phyloP scores from a whole-genome alignment of 2,888 invertebrate species.

The Drosophila emarginata region DNA sequence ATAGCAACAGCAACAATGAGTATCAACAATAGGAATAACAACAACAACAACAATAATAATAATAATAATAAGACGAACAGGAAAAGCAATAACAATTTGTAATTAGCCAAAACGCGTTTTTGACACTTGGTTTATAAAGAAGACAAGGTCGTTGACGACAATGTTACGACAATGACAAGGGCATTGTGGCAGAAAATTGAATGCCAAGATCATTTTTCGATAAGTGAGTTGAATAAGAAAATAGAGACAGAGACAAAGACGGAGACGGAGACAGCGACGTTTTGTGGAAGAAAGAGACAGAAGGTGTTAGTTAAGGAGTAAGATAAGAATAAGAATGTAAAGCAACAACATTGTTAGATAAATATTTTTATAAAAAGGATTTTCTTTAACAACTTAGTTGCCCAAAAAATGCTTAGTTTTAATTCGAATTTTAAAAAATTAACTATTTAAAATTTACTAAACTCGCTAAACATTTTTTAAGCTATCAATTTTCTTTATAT shows the following conservation, averaged over 20 bases:
- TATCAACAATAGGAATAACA: conserved; percentile 23
- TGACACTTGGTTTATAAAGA: conserved; percentile 34
- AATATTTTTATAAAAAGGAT: too few species aligned
- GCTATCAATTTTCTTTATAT: too few species aligned
- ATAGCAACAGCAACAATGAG: conserved; percentile 21
- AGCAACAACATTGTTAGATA: too few species aligned
- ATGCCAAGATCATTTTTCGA: conserved; percentile 8
- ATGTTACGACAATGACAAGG: neutral
- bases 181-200: conserved; percentile 9
- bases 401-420: too few species aligned
- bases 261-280: neutral
- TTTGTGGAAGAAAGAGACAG: neutral
- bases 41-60: conserved; percentile 26
- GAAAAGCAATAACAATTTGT: conserved; percentile 47
- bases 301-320: neutral
- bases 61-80: conserved; percentile 33
- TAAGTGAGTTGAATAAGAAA: neutral
- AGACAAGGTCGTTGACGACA: conserved; percentile 13
- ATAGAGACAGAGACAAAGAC: neutral
- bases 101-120: conserved; percentile 50
- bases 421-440: too few species aligned
- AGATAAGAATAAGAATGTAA: neutral
- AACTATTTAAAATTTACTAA: too few species aligned
- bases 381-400: too few species aligned
- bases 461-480: too few species aligned